These are phyloP conservation scores for Drosophila differens DNA, from an alignment of 2,888 invertebrate species.

Conservation along the genomic window DNA sequence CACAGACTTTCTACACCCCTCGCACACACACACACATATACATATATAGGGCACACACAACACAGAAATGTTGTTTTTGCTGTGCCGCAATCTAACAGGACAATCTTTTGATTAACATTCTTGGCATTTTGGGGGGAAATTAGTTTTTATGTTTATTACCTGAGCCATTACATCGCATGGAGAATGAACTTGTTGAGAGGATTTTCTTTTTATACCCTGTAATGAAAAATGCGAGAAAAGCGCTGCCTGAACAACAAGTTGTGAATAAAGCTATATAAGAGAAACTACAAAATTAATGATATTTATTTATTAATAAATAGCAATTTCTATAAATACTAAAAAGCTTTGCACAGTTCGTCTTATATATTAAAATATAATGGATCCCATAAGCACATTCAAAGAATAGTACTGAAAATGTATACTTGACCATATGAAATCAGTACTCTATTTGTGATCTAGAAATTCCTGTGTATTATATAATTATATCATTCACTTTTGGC, in stretches of 20 bases:
- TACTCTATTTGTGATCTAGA: not conserved
- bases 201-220: conserved; percentile 51
- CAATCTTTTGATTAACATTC: conserved; percentile 82
- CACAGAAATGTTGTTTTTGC: conserved; percentile 50
- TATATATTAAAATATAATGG: not conserved
- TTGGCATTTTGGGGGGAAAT: conserved; percentile 77
- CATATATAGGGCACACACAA: conserved; percentile 15
- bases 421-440: not conserved
- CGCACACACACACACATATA: conserved; percentile 18
- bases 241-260: not conserved
- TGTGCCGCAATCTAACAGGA: conserved; percentile 75
- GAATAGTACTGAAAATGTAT: not conserved
- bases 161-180: conserved; percentile 75
- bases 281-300: not conserved
- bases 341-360: not conserved
- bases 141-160: conserved; percentile 81
- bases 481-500: not conserved
- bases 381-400: not conserved
- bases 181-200: conserved; percentile 69
- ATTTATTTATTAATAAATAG: not conserved
- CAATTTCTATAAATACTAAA: not conserved
- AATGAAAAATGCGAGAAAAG: not conserved
- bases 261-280: not conserved
- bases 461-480: not conserved
- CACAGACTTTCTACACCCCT: conserved; percentile 61